phyloP scores from a whole-genome alignment of 2,797 vertebrate species.

The Heliangelus exortis region DNA sequence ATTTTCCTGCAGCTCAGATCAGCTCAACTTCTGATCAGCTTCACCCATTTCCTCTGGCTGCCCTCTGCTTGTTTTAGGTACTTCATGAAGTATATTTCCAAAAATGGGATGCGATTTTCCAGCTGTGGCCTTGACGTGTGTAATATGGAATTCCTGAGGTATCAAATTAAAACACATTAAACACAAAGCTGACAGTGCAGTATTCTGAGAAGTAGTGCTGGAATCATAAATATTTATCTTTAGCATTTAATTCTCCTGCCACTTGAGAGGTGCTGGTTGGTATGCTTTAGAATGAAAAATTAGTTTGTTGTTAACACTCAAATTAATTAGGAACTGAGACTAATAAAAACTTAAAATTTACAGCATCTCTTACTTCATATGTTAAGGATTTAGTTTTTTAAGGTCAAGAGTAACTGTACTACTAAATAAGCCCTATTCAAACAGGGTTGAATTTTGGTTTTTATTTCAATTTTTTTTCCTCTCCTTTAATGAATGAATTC shows the following conservation, averaged over 20 bases:
- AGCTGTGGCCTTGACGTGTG: neutral
- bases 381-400: neutral
- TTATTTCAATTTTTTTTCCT: too few relatives aligned
- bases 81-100: neutral
- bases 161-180: neutral
- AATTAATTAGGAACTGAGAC: neutral
- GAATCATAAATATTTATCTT: neutral
- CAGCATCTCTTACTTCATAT: neutral
- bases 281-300: neutral
- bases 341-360: neutral
- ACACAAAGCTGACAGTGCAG: neutral
- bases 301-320: neutral
- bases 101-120: neutral
- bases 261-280: neutral
- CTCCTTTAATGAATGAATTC: neutral
- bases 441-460: neutral
- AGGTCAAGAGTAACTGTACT: neutral
- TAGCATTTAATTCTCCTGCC: neutral
- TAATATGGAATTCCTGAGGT: neutral
- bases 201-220: neutral
- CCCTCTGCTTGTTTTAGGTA: neutral
- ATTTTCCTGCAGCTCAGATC: neutral
- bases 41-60: neutral
- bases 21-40: neutral
- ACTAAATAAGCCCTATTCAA: neutral